Evolutionary conservation across 64 coral and sea anemone genomes (phyloP).

Genomic region (Acropora yongei): DNA sequence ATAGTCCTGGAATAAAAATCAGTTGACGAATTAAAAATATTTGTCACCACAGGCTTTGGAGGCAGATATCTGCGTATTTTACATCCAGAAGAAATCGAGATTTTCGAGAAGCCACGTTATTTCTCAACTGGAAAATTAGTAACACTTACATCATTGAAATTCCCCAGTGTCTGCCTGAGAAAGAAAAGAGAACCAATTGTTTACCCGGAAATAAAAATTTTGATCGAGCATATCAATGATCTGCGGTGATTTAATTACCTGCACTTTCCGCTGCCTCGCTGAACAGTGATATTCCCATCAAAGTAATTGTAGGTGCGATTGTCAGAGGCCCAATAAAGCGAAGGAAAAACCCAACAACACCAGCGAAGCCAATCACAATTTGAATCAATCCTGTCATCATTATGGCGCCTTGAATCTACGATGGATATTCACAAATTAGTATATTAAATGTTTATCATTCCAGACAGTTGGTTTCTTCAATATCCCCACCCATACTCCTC

Average conservation of each 20-base stretch:
- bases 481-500: too few species aligned
- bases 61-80: too few species aligned
- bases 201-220: not conserved
- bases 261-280: slow-evolving; percentile 68
- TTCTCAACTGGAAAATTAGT: too few species aligned
- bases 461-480: too few species aligned
- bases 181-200: not conserved
- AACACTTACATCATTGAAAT: slow-evolving; percentile 30
- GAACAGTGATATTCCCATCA: slow-evolving; percentile 81
- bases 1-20: slow-evolving; percentile 34
- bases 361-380: slow-evolving; percentile 81
- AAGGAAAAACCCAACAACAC: slow-evolving; percentile 78
- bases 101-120: too few species aligned
- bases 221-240: too few species aligned
- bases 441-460: too few species aligned
- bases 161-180: not conserved
- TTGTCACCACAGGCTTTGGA: too few species aligned
- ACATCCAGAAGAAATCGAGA: too few species aligned
- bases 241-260: slow-evolving; percentile 70
- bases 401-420: slow-evolving; percentile 93
- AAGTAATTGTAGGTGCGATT: slow-evolving; percentile 81
- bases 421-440: not conserved
- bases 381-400: slow-evolving; percentile 86
- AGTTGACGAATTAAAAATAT: too few species aligned
- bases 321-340: slow-evolving; percentile 84